These are phyloP conservation scores for Diloba caeruleocephala DNA, from an alignment of 2,888 invertebrate genomes.

Conservation along the genomic window DNA sequence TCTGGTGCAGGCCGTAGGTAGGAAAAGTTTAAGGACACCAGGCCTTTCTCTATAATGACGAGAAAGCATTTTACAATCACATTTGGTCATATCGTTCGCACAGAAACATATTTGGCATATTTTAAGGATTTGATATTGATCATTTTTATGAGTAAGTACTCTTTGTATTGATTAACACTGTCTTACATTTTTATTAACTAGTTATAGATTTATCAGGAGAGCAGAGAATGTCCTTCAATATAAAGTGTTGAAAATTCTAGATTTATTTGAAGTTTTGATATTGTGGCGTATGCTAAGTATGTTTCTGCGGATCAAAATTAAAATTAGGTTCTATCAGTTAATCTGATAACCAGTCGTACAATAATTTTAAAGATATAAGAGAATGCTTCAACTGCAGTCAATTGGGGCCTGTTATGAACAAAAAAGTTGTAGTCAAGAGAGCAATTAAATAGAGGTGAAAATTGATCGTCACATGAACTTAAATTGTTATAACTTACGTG, in stretches of 20 bases:
- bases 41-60: constrained; percentile 38
- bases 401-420: constrained; percentile 46
- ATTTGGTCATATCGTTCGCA: not conserved
- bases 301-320: constrained; percentile 16
- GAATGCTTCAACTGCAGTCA: constrained; percentile 41
- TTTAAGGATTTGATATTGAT: not conserved
- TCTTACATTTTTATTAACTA: constrained; percentile 6
- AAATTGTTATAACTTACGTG: constrained; percentile 38
- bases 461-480: constrained; percentile 44
- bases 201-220: not conserved
- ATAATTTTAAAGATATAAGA: constrained; percentile 18
- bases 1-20: constrained; percentile 78
- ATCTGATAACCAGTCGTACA: constrained; percentile 1
- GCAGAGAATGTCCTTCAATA: constrained; percentile 19
- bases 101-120: constrained; percentile 20
- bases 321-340: constrained; percentile 14
- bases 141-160: not conserved
- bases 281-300: constrained; percentile 27
- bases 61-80: constrained; percentile 30
- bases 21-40: constrained; percentile 46
- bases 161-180: constrained; percentile 25
- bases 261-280: not conserved
- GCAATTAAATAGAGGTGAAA: constrained; percentile 60
- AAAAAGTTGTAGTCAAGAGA: constrained; percentile 61
- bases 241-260: constrained; percentile 8